phyloP scores from a whole-genome alignment of 2,113 vertebrate species.

The Peromyscus maniculatus region DNA sequence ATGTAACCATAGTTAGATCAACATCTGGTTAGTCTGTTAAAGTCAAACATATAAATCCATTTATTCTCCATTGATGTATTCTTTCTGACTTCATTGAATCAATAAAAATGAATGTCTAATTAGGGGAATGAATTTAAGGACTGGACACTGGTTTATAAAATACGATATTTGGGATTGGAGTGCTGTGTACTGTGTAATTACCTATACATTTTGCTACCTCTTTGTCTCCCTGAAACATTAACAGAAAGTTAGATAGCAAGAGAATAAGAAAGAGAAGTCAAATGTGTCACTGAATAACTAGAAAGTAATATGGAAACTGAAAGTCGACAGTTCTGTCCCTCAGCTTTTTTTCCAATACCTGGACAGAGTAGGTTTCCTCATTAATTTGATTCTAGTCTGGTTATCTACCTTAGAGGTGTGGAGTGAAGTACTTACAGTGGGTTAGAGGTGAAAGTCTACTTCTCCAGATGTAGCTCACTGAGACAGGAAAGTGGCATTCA shows the following conservation, averaged over 20 bases:
- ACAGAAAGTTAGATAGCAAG: not conserved
- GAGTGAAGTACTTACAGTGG: not conserved
- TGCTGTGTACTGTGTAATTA: not conserved
- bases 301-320: not conserved
- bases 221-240: not conserved
- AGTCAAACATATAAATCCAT: not conserved
- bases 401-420: not conserved
- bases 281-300: conserved; percentile 11
- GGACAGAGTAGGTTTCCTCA: not conserved
- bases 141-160: not conserved
- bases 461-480: not conserved
- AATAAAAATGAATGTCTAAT: not conserved
- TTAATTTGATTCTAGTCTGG: conserved; percentile 17
- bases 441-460: not conserved
- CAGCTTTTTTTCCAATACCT: conserved; percentile 1
- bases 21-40: not conserved
- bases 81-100: not conserved
- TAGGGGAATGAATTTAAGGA: not conserved
- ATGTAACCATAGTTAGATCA: not conserved
- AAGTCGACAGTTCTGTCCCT: not conserved
- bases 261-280: not conserved
- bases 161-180: not conserved
- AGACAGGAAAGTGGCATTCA: not conserved
- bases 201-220: not conserved
- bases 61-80: not conserved